Percentiles rank a stretch among this genome's conserved stretches.
These are phyloP conservation scores for Cheirogaleus major DNA, from an alignment of 2,797 vertebrate genomes.

Conservation along the genomic window DNA sequence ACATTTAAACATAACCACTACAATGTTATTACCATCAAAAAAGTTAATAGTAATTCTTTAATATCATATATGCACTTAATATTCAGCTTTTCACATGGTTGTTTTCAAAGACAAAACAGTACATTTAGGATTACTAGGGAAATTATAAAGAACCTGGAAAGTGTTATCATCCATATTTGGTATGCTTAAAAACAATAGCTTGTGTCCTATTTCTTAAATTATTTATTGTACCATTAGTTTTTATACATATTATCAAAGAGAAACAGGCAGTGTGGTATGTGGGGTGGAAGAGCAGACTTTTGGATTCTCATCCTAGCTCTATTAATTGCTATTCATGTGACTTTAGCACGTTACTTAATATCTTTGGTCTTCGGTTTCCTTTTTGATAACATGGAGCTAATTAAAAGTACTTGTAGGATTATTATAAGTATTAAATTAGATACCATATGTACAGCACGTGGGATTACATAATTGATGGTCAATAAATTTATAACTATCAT, in stretches of 20 bases:
- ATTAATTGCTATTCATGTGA: neutral
- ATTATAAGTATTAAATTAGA: neutral
- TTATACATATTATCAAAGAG: neutral
- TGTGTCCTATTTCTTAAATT: neutral
- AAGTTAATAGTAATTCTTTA: neutral
- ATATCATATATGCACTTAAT: neutral
- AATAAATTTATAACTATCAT: neutral
- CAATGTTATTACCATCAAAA: neutral
- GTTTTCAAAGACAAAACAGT: neutral
- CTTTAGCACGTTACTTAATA: neutral
- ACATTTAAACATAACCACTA: neutral
- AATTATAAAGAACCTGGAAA: neutral
- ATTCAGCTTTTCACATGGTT: neutral
- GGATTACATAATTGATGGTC: neutral
- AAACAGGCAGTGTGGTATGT: neutral
- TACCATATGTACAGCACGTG: neutral
- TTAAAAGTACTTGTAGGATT: neutral
- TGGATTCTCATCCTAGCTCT: neutral
- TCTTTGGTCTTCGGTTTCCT: neutral
- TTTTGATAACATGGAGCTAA: neutral
- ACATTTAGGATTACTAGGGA: neutral
- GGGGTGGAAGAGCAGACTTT: too few relatives aligned
- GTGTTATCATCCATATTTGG: rapidly evolving
- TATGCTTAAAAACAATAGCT: neutral
- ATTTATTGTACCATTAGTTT: neutral